Evolutionary conservation across 2,888 invertebrate genomes (phyloP), one percentile per base, ranked within the genome.

Genomic region (Agonopterix arenella): DNA sequence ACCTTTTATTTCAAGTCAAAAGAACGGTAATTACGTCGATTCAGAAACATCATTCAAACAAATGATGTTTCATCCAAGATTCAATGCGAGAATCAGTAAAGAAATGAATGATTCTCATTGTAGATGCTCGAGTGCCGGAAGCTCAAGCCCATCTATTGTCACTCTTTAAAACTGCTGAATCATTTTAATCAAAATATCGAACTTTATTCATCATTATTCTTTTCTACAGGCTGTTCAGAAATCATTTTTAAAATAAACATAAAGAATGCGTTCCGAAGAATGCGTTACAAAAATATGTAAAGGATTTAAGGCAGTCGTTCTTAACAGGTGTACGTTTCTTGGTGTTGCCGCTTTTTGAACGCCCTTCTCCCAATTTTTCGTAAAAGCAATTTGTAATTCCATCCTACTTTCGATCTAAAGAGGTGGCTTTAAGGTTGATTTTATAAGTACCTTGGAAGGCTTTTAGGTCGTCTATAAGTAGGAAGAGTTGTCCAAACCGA

Each of bases 281-380:
- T 83, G 81, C 75, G 75, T 70, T 78, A 81, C 70, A 71, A 83
- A 84, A 84, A 84, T 82, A 84, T 81, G 76, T 81, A 75, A 77
- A 80, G 76, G 81, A 78, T 79, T 83, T 75, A 70, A 71, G 70
- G 70, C 67, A 60, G 65, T 66, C 59, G 61, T 71, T 70, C 36
- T 72, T 78, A 82, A 84, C 84, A 84, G 84, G 85, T 84, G 85
- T 77, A 74, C 72, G 61, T 62, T 64, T 60, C 61, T 67, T 60
- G 66, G 62, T 62, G 67, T 57, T 56, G 62, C 64, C 63, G 64
- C 62, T 59, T 52, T 56, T 56, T 47, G 28, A 36, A 36, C n/a
- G 4, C 40, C 28, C 4, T 40, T 40, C 40, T n/a, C n/a, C 9
- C 4, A 4, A 40, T 40, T 40, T 10, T 10, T 40, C 40, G 9